Conservation (phyloP, 2,888 invertebrate genomes). For the Abrostola triplasia region DNA sequence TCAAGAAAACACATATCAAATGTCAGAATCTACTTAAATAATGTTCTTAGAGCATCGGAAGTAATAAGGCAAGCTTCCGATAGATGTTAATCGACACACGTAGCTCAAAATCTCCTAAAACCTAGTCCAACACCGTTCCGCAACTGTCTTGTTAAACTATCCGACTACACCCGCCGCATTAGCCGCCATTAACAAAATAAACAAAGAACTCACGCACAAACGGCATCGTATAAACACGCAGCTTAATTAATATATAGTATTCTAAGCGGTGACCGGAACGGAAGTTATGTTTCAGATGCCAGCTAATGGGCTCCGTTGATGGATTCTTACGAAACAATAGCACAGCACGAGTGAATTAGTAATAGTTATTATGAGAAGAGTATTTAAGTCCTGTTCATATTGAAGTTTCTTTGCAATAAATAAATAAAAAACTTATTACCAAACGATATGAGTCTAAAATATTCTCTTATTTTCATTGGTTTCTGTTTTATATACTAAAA, state of each 20-base stretch:
- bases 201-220: slow-evolving; percentile 34
- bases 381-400: too few species aligned
- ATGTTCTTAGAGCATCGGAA: too few species aligned
- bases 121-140: slow-evolving; percentile 6
- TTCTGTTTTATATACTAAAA: too few species aligned
- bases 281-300: slow-evolving; percentile 43
- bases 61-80: too few species aligned
- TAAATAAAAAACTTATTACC: too few species aligned
- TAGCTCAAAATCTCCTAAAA: slow-evolving; percentile 4
- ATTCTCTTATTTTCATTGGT: too few species aligned
- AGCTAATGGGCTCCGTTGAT: slow-evolving; percentile 37
- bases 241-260: slow-evolving; percentile 55
- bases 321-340: slow-evolving; percentile 41
- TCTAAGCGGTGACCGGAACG: slow-evolving; percentile 42
- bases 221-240: slow-evolving; percentile 33
- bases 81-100: background rate
- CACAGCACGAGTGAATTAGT: background rate
- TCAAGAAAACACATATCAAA: too few species aligned
- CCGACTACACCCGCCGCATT: slow-evolving; percentile 32
- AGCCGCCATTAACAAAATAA: slow-evolving; percentile 49
- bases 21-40: too few species aligned
- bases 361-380: too few species aligned
- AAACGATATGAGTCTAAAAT: too few species aligned
- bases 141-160: slow-evolving; percentile 23
- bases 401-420: too few species aligned